phyloP scores from a whole-genome alignment of 1,140 invertebrate species.

The Chionoecetes opilio region DNA sequence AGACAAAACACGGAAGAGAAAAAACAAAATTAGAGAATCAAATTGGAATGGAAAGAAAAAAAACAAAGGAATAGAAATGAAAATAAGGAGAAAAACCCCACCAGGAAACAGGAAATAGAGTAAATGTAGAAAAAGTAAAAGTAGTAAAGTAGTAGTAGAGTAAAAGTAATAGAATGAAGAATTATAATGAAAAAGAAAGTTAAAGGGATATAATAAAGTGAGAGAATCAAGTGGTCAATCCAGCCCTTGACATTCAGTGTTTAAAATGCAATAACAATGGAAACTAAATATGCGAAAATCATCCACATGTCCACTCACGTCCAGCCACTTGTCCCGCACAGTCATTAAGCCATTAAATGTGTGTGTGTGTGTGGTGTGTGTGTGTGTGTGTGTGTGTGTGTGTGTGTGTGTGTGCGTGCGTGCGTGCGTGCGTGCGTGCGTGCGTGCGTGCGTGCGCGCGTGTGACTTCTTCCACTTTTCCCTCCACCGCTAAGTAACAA shows the following conservation, averaged over 20 bases:
- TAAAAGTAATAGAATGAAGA: background rate
- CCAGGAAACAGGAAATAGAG: too few relatives aligned
- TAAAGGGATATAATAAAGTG: too few relatives aligned
- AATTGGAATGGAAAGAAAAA: background rate
- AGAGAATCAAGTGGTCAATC: too few relatives aligned
- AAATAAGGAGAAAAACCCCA: background rate
- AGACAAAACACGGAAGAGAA: background rate
- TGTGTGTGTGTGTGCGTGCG: slow-evolving; percentile 40
- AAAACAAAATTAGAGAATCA: background rate
- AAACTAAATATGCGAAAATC: background rate
- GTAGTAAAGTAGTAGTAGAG: background rate
- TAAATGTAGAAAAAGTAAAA: background rate
- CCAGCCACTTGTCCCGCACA: background rate
- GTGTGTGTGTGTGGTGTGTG: background rate
- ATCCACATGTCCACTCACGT: background rate
- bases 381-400: slow-evolving; percentile 52
- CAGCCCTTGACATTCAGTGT: background rate
- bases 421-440: slow-evolving; percentile 41
- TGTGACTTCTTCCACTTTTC: background rate
- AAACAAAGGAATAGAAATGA: background rate
- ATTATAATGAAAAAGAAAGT: background rate
- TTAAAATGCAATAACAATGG: background rate
- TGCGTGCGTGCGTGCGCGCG: background rate
- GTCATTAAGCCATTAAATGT: background rate
- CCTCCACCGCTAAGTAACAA: background rate